phyloP scores from a whole-genome alignment of 2,797 vertebrate species.

The Poecile montanus region DNA sequence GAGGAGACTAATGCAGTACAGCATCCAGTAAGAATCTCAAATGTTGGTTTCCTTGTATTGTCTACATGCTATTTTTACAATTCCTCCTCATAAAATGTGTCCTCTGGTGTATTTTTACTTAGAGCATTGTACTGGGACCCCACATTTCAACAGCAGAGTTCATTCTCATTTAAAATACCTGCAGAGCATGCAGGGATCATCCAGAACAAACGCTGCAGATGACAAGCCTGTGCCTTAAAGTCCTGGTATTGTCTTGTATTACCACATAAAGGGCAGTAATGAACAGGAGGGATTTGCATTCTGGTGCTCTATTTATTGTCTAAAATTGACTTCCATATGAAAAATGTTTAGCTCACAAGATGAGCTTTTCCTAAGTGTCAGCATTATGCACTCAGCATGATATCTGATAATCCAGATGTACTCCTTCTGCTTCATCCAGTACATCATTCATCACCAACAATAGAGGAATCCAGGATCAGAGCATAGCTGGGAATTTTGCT shows the following conservation, averaged over 20 bases:
- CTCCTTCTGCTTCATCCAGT: constrained; percentile 28
- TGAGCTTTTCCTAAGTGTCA: constrained; percentile 38
- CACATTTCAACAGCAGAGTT: not conserved
- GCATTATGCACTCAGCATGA: constrained; percentile 11
- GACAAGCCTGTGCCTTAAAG: not conserved
- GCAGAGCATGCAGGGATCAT: not conserved
- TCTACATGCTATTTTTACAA: not conserved
- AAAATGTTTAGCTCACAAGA: constrained; percentile 21
- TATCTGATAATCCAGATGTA: constrained; percentile 42
- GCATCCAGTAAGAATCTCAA: not conserved
- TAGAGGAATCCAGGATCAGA: not conserved
- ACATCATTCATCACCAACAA: constrained; percentile 48
- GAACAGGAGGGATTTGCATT: not conserved
- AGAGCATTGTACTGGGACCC: not conserved
- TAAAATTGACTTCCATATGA: not conserved
- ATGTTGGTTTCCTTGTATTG: not conserved
- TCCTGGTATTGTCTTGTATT: not conserved
- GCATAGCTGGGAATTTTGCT: not conserved
- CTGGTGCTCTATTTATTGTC: constrained; percentile 7
- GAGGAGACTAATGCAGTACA: not conserved
- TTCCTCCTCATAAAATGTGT: not conserved
- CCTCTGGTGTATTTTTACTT: not conserved
- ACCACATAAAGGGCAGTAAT: not conserved
- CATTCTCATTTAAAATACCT: not conserved
- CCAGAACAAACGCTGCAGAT: not conserved